These are phyloP conservation scores for Oeneis ivallda DNA, from an alignment of 2,888 invertebrate genomes.

Conservation along the genomic window DNA sequence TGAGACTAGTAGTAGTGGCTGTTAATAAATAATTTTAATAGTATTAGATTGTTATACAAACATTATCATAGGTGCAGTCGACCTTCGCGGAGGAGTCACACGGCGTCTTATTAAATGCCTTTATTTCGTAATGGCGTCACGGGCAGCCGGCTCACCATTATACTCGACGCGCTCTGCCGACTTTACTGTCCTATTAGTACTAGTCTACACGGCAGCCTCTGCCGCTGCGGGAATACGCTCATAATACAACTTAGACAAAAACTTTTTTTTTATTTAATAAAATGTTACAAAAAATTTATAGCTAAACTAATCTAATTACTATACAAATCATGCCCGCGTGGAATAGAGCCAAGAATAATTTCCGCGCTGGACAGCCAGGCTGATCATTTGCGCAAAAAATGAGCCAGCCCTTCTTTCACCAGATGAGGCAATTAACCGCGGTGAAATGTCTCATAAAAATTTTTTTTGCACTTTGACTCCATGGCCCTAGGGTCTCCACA, in stretches of 20 bases:
- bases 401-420: too few species aligned
- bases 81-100: conserved; percentile 42
- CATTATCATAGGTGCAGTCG: conserved; percentile 38
- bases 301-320: too few species aligned
- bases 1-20: conserved; percentile 17
- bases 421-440: too few species aligned
- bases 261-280: too few species aligned
- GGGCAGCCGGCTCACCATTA: conserved; percentile 67
- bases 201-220: background rate
- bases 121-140: conserved; percentile 56
- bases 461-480: too few species aligned
- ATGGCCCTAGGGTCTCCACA: too few species aligned
- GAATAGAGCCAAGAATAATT: too few species aligned
- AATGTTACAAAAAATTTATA: too few species aligned
- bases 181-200: conserved; percentile 69
- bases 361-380: too few species aligned
- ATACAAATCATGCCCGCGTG: too few species aligned
- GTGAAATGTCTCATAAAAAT: too few species aligned
- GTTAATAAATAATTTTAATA: conserved; percentile 9
- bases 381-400: too few species aligned
- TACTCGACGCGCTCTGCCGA: conserved; percentile 63
- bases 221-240: background rate
- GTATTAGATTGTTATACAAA: conserved; percentile 19
- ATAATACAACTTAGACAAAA: background rate
- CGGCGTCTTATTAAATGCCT: conserved; percentile 48